A percentile compares a stretch with the other conserved stretches of the same genome.
Conservation (phyloP, 2,888 invertebrate genomes). For the Heliconius charithonia region DNA sequence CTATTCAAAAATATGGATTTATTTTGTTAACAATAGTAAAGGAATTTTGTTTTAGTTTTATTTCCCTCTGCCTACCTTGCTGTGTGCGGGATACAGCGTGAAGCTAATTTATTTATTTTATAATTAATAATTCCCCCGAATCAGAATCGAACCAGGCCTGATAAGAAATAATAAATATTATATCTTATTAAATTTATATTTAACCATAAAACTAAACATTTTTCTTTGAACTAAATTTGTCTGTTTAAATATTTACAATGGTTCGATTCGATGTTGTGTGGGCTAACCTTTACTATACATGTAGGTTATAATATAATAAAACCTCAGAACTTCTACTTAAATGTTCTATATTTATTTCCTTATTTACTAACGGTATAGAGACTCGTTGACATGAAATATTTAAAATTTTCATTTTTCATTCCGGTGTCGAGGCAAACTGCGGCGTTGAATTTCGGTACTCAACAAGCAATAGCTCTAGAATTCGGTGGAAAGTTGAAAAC, state of each 20-base stretch:
- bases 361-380: too few relatives aligned
- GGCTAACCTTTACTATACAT: not conserved
- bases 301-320: not conserved
- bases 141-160: too few relatives aligned
- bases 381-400: too few relatives aligned
- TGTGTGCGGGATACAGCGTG: not conserved
- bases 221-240: not conserved
- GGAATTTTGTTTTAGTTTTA: not conserved
- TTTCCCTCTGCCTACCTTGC: not conserved
- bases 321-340: not conserved
- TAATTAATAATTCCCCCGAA: too few relatives aligned
- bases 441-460: too few relatives aligned
- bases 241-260: constrained; percentile 6
- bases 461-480: too few relatives aligned
- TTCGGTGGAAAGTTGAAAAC: too few relatives aligned
- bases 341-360: not conserved
- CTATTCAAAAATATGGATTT: not conserved
- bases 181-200: too few relatives aligned
- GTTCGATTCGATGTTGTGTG: not conserved
- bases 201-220: not conserved
- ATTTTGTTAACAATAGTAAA: not conserved
- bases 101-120: too few relatives aligned
- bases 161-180: too few relatives aligned
- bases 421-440: too few relatives aligned
- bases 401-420: too few relatives aligned